Conservation (phyloP, 2,797 vertebrate species). For the Cetoscarus ocellatus region DNA sequence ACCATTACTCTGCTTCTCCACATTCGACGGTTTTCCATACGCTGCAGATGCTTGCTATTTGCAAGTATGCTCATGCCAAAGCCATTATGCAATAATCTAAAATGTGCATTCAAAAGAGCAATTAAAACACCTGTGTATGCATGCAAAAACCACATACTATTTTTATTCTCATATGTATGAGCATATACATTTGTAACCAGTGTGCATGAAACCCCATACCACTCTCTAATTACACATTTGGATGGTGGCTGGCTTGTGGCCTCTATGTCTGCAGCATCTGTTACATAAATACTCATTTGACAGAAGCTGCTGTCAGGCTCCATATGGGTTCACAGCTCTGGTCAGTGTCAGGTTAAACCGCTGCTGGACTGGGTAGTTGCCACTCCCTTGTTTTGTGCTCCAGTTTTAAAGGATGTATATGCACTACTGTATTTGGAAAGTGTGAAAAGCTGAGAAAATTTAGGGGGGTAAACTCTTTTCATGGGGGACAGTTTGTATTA, state of each 20-base stretch:
- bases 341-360: constrained; percentile 63
- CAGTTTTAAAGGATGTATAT: too few relatives aligned
- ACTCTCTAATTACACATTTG: constrained; percentile 61
- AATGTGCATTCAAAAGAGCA: background rate
- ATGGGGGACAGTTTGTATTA: too few relatives aligned
- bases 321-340: constrained; percentile 48
- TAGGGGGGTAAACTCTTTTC: too few relatives aligned
- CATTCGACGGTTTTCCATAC: constrained; percentile 38
- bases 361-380: constrained; percentile 31
- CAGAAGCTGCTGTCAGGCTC: constrained; percentile 67
- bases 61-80: constrained; percentile 6
- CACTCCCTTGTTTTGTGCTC: constrained; percentile 62
- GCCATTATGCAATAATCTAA: background rate
- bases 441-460: too few relatives aligned
- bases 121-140: background rate
- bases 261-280: constrained; percentile 49
- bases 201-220: constrained; percentile 25
- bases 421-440: too few relatives aligned
- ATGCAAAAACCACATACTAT: background rate
- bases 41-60: constrained; percentile 1
- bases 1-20: constrained; percentile 48
- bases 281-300: constrained; percentile 72
- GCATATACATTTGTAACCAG: constrained; percentile 24
- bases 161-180: background rate
- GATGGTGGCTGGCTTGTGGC: constrained; percentile 47